Percentiles rank a stretch among this genome's conserved stretches.
Conservation (phyloP, 2,113 vertebrate genomes). For the Smithornis capensis region DNA sequence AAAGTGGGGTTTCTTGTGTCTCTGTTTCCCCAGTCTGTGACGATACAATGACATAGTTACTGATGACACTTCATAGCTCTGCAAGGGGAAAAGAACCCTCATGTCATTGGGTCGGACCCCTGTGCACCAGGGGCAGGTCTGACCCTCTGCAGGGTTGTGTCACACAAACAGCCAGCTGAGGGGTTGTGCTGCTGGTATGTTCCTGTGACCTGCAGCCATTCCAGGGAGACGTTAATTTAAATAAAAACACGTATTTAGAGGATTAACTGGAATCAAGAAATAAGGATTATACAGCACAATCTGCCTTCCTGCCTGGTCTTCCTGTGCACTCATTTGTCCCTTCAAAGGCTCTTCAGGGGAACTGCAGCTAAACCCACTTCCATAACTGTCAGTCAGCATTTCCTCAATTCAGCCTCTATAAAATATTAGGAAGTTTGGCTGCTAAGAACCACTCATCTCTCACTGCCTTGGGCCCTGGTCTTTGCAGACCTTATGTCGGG, state of each 20-base stretch:
- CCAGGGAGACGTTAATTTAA: not conserved
- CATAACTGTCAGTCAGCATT: not conserved
- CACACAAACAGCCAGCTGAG: not conserved
- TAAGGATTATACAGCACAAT: not conserved
- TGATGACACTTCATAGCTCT: not conserved
- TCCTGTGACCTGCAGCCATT: not conserved
- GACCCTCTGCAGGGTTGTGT: not conserved
- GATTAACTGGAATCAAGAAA: not conserved
- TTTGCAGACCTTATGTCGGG: not conserved
- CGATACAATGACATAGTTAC: not conserved
- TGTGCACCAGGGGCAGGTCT: not conserved
- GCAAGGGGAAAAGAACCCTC: not conserved
- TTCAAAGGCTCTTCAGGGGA: not conserved
- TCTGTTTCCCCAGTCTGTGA: not conserved
- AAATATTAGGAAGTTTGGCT: not conserved
- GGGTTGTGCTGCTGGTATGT: not conserved
- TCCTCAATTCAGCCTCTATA: not conserved
- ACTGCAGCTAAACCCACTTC: not conserved
- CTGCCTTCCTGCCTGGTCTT: not conserved
- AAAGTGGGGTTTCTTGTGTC: not conserved
- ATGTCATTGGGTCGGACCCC: not conserved
- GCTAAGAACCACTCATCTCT: not conserved
- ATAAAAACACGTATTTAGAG: fast-evolving
- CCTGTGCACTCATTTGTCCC: not conserved
- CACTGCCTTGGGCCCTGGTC: not conserved